A percentile compares a stretch with the other conserved stretches of the same genome.
Evolutionary conservation across 2,888 invertebrate genomes (phyloP).

Genomic region (Caenorhabditis parvicauda): DNA sequence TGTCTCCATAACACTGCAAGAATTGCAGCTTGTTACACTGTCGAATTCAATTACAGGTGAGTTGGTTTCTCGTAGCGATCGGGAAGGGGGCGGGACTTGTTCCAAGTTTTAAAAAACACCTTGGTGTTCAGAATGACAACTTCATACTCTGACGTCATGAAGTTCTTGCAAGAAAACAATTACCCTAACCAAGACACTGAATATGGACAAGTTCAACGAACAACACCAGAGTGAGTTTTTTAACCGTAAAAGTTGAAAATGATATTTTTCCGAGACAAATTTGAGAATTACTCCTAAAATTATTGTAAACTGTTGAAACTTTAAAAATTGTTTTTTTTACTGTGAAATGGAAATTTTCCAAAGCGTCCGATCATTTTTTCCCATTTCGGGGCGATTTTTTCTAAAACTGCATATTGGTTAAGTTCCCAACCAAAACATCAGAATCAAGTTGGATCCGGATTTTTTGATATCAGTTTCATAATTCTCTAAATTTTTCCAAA

Average conservation of each 20-base stretch:
- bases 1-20: conserved; percentile 59
- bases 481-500: background rate
- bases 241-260: too few relatives aligned
- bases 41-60: conserved; percentile 55
- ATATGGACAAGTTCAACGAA: conserved; percentile 4
- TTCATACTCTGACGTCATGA: conserved; percentile 44
- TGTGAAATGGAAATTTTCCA: too few relatives aligned
- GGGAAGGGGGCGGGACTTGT: background rate
- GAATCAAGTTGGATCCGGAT: too few relatives aligned
- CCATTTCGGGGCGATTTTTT: too few relatives aligned
- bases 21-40: conserved; percentile 59
- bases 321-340: too few relatives aligned
- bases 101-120: background rate
- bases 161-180: conserved; percentile 55
- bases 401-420: too few relatives aligned
- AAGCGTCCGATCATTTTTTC: too few relatives aligned
- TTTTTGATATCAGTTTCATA: too few relatives aligned
- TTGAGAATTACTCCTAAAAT: too few relatives aligned
- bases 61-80: background rate
- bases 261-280: too few relatives aligned
- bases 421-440: too few relatives aligned
- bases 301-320: too few relatives aligned
- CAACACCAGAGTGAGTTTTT: conserved; percentile 7
- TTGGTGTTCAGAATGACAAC: conserved; percentile 56
- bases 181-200: conserved; percentile 52